These are phyloP conservation scores for Prunella himalayana DNA, from an alignment of 2,113 vertebrate species.

Conservation along the genomic window DNA sequence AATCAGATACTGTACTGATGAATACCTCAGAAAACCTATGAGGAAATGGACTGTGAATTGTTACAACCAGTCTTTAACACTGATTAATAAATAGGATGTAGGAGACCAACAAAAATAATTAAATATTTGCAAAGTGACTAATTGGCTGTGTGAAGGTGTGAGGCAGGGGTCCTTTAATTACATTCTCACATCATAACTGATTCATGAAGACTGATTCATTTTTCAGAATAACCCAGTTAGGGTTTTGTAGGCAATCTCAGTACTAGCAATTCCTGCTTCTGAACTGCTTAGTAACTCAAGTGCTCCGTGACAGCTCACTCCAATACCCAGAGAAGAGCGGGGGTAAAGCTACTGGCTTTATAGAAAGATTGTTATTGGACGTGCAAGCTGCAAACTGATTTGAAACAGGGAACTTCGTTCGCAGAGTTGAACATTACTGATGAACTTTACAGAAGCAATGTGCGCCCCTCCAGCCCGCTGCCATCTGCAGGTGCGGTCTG, in stretches of 20 bases:
- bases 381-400: neutral
- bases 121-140: slow-evolving; percentile 5
- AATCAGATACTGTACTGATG: neutral
- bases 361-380: fast-evolving
- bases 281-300: neutral
- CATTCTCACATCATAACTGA: neutral
- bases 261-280: neutral
- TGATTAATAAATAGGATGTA: neutral
- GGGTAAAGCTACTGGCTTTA: fast-evolving
- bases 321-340: fast-evolving
- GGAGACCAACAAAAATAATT: neutral
- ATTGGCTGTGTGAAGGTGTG: neutral
- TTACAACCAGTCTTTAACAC: neutral
- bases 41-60: neutral
- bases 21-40: neutral
- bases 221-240: neutral
- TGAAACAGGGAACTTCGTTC: fast-evolving
- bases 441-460: fast-evolving
- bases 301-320: fast-evolving
- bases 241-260: neutral
- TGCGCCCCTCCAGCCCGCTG: fast-evolving
- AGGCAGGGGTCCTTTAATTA: slow-evolving; percentile 47
- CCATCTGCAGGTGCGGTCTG: fast-evolving
- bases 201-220: neutral
- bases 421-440: fast-evolving